Evolutionary conservation across 2,797 vertebrate genomes (phyloP), one percentile per base, ranked within the genome.

Genomic region (Chanos chanos): DNA sequence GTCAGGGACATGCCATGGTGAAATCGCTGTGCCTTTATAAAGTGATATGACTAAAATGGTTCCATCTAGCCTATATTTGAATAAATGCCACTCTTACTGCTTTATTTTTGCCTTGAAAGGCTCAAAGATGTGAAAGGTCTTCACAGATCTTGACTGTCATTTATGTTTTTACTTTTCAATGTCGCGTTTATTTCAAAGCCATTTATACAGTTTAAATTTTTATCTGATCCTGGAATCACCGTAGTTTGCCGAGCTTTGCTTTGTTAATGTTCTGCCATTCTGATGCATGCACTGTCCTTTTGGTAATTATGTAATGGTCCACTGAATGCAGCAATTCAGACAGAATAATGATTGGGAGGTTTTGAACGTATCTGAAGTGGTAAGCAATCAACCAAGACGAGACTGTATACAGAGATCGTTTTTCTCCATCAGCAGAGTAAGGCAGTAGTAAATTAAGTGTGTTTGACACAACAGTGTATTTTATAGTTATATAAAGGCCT

Each of bases 401-500:
- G 28, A 7, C 5, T 1, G 3, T 7, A 28, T 6, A 8, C 24
- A 61, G 34, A 37, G 10, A 30, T 40, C 12, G 22, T 15, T 19
- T 44, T 64, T 40, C 56, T 40, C 37, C 45, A 45, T 19, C 22
- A 39, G 2, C 15, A 25, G 15, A 56, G 51, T 28, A 2, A 3
- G 9, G 1, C 8, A 3, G 13, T 16, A 24, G 13, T 16, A 24
- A 25, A 10, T 43, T 6, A 37, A 10, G 21, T 16, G 19, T 1
- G 5, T 44, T 50, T 43, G 28, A 16, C 30, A 9, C 1, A 3
- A 4, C 2, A 28, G 10, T 34, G n/a, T 40, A 18, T 25, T 47
- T 60, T 45, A 33, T 43, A 52, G 24, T 37, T 16, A 8, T 21
- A 30, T 68, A 57, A 39, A 30, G 6, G 36, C 36, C 47, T 56